These are phyloP conservation scores for Macrosoma leucophasiata DNA, from an alignment of 2,888 invertebrate species.

Conservation along the genomic window DNA sequence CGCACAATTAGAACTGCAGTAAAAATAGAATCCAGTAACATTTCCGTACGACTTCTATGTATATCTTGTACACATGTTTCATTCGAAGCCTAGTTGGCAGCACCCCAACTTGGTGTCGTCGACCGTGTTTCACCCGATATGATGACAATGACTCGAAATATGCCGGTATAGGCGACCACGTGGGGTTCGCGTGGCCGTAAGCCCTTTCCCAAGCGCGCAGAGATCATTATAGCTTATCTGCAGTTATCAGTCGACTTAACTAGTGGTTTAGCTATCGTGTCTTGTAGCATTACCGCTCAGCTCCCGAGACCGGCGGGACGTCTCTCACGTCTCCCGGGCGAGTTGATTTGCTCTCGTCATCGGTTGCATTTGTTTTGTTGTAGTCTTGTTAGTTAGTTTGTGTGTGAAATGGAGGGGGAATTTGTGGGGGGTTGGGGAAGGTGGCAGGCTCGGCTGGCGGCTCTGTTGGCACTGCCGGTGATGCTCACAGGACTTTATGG, in stretches of 20 bases:
- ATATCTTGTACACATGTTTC: too few species aligned
- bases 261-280: constrained; percentile 16
- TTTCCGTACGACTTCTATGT: too few species aligned
- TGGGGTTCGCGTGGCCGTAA: constrained; percentile 3
- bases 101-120: too few species aligned
- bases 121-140: too few species aligned
- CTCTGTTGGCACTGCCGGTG: constrained; percentile 62
- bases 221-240: constrained; percentile 8
- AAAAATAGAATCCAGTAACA: too few species aligned
- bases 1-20: too few species aligned
- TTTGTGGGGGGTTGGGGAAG: constrained; percentile 54
- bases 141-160: too few species aligned
- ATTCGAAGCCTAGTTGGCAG: too few species aligned
- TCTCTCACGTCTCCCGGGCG: constrained; percentile 14
- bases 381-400: constrained; percentile 15
- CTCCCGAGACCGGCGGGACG: constrained; percentile 31
- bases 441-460: constrained; percentile 61
- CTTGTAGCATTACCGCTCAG: constrained; percentile 29
- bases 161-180: too few species aligned
- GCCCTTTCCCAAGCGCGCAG: constrained; percentile 8
- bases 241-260: constrained; percentile 24
- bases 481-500: constrained; percentile 62
- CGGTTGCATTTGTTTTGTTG: too few species aligned
- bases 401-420: constrained; percentile 34
- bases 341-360: too few species aligned